Base-by-base conservation (phyloP, 2,113 vertebrate genomes). In the Halichoerus grypus region DNA sequence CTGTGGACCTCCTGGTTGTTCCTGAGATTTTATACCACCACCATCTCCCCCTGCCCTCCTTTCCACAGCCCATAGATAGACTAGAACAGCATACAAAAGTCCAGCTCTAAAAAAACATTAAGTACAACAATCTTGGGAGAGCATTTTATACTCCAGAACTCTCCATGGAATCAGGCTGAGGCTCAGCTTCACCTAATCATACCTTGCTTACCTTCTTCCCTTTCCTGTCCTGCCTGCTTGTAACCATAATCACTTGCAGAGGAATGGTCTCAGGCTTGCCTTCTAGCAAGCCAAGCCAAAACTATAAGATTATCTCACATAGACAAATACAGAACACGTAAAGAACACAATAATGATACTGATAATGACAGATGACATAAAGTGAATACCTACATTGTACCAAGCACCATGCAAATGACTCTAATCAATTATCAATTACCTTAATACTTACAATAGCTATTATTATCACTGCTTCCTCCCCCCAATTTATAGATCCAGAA, bases 1-100 rank as follows among this genome's bases (percentile, higher is more conserved):
- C 10, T 1, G 11, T 9, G 55, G 51, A 65, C 21, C 74, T 19
- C 28, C 33, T 53, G 4, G 8, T 13, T 69, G 5, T 46, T 11
- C 24, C 86, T 84, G 46, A 81, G 33, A 89, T 79, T 39, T 79
- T 65, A 72, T 0, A 79, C 3, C 22, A 67, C 4, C 18, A 61
- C 1, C 12, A 12, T 61, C 31, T 33, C 12, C 4, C 0, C 21
- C 16, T 4, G 1, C 0, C 14, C 28, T 51, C 14, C 22, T 18
- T 24, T 76, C 14, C 36, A 39, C 5, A 57, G 4, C 21, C 18
- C 7, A 42, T 3, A 85, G 33, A 16, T 4, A 8, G 21, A 39
- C 16, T 28, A 33, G 6, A 4, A 4, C 8, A 28, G 1, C 28
- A 4, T 53, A 33, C 4, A 21, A 22, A 92, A 89, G 22, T 19